phyloP scores from a whole-genome alignment of 2,113 vertebrate species.

The Thalassarche chlororhynchos region DNA sequence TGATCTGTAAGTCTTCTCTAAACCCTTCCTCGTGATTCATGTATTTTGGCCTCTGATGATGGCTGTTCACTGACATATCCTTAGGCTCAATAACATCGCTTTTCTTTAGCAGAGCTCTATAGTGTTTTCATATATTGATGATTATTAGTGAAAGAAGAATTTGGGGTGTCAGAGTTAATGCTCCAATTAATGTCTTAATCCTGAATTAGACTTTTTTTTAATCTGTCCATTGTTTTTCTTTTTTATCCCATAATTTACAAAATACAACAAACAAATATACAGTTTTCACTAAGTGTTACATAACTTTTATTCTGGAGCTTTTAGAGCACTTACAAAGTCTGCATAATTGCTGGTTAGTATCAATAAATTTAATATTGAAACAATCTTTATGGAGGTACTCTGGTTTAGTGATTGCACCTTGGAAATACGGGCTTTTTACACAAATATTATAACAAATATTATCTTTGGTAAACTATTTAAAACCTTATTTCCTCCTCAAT shows the following conservation, averaged over 20 bases:
- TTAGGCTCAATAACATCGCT: not conserved
- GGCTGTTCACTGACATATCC: not conserved
- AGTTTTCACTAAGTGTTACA: not conserved
- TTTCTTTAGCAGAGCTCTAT: not conserved
- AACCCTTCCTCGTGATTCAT: not conserved
- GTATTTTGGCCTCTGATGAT: not conserved
- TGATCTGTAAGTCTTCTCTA: not conserved
- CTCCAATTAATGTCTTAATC: not conserved
- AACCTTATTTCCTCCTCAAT: not conserved
- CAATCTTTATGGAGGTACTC: not conserved
- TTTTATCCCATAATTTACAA: not conserved
- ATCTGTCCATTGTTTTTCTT: not conserved
- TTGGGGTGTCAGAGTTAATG: not conserved
- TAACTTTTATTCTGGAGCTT: not conserved
- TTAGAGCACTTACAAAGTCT: not conserved
- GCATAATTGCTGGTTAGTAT: not conserved
- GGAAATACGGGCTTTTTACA: not conserved
- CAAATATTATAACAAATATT: not conserved
- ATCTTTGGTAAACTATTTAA: not conserved
- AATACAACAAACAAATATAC: not conserved
- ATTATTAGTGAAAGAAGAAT: not conserved
- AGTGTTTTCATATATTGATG: not conserved
- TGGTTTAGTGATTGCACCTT: not conserved
- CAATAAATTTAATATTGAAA: not conserved
- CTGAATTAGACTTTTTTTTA: not conserved